Conservation (phyloP, 2,113 vertebrate species). For the Copsychus sechellarum region DNA sequence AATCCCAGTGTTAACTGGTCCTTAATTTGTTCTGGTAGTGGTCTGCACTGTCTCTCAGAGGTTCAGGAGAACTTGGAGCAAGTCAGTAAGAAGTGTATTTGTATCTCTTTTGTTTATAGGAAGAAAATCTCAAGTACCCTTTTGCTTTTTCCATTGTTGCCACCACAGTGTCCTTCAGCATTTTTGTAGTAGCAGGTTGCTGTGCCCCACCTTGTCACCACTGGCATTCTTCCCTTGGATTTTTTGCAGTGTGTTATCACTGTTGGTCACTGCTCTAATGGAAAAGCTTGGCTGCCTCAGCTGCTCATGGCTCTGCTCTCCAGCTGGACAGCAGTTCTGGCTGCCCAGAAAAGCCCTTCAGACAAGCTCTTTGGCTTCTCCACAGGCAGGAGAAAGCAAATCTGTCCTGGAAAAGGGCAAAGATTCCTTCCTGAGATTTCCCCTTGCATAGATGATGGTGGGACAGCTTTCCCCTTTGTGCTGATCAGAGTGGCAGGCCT, state of each 20-base stretch:
- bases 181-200: neutral
- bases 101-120: accelerated
- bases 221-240: neutral
- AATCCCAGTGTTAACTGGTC: neutral
- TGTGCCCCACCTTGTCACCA: neutral
- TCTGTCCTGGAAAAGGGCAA: neutral
- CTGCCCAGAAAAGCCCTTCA: neutral
- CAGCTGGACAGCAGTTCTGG: neutral
- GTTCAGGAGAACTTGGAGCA: neutral
- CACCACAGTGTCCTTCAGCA: neutral
- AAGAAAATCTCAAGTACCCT: accelerated
- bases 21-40: neutral
- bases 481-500: neutral
- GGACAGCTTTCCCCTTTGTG: neutral
- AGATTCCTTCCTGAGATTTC: neutral
- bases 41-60: neutral
- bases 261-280: neutral
- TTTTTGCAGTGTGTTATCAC: neutral
- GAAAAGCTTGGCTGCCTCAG: neutral
- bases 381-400: neutral
- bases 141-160: neutral
- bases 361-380: neutral
- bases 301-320: neutral
- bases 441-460: accelerated
- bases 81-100: accelerated